Conservation (phyloP, 2,113 vertebrate genomes). For the Tringa solitaria region DNA sequence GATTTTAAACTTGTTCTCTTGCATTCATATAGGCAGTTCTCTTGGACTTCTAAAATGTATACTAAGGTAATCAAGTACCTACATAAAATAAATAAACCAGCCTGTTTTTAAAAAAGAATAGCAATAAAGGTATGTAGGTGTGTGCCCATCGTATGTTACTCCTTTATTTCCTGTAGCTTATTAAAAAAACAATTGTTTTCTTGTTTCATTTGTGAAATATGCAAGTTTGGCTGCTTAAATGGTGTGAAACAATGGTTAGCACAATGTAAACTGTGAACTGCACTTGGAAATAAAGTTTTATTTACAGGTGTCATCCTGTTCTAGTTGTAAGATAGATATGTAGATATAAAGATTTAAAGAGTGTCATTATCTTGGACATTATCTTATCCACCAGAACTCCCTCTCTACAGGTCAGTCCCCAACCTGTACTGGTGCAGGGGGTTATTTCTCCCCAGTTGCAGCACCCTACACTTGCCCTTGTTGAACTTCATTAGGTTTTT, state of each 20-base stretch:
- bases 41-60: neutral
- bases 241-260: neutral
- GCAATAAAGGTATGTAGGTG: neutral
- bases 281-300: conserved; percentile 48
- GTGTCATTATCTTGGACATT: neutral
- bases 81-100: neutral
- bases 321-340: neutral
- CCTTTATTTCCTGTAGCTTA: neutral
- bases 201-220: conserved; percentile 1
- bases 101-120: neutral
- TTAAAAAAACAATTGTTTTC: neutral
- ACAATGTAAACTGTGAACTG: conserved; percentile 16
- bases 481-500: too few relatives aligned
- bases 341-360: neutral
- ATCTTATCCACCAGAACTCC: too few relatives aligned
- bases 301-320: neutral
- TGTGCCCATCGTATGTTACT: neutral
- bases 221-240: neutral
- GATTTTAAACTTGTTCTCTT: neutral
- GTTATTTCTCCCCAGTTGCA: too few relatives aligned
- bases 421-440: too few relatives aligned
- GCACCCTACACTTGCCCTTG: too few relatives aligned
- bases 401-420: too few relatives aligned
- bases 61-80: neutral
- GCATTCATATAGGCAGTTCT: neutral